Conservation (phyloP, 2,888 invertebrate genomes). For the Drosophila stalkeri region DNA sequence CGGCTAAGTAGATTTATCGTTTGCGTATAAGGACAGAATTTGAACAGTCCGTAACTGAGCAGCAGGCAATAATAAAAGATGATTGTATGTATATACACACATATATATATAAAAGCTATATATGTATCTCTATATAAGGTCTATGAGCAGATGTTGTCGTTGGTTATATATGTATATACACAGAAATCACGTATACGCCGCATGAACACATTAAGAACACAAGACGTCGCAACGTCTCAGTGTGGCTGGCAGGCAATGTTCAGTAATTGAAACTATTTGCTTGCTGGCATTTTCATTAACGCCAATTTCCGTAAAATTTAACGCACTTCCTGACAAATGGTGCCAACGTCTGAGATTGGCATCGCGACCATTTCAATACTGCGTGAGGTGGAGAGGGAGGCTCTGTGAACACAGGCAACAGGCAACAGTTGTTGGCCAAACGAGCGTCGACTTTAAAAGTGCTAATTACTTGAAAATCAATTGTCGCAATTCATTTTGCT, state of each 20-base stretch:
- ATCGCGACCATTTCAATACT: conserved; percentile 17
- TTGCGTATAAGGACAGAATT: conserved; percentile 32
- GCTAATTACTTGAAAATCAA: conserved; percentile 79
- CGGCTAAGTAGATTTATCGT: conserved; percentile 52
- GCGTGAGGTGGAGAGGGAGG: background rate
- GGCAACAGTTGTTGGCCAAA: conserved; percentile 40
- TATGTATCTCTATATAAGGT: background rate
- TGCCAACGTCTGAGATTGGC: conserved; percentile 52
- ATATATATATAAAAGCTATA: background rate
- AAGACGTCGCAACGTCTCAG: conserved; percentile 23
- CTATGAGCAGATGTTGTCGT: conserved; percentile 29
- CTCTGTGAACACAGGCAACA: background rate
- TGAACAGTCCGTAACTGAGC: conserved; percentile 12
- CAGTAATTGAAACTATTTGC: conserved; percentile 78
- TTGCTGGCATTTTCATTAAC: conserved; percentile 73
- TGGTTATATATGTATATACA: conserved; percentile 29
- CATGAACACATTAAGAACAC: conserved; percentile 42
- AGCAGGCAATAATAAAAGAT: conserved; percentile 20
- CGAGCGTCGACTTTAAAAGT: conserved; percentile 44
- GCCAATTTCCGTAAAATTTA: conserved; percentile 72
- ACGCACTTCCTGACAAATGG: conserved; percentile 74
- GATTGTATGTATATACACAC: background rate
- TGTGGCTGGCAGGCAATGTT: conserved; percentile 9
- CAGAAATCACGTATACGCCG: conserved; percentile 66
- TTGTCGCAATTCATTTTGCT: conserved; percentile 75